phyloP scores from a whole-genome alignment of 2,113 vertebrate species.

The Nansenia antarctica region DNA sequence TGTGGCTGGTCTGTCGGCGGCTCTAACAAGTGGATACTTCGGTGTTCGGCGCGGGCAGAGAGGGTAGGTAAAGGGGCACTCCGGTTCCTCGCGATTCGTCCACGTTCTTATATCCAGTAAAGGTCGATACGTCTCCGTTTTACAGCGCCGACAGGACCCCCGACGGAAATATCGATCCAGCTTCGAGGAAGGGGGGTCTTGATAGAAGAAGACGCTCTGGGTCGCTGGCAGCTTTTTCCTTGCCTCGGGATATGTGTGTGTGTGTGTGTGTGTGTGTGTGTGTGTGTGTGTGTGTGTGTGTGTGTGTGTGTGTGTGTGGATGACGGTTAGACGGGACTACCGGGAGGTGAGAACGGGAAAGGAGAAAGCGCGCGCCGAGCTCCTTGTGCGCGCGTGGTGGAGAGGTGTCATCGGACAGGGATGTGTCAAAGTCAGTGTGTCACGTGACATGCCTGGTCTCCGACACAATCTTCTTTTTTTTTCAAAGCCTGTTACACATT shows the following conservation, averaged over 20 bases:
- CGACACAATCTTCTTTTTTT: slow-evolving; percentile 8
- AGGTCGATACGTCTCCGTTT: slow-evolving; percentile 32
- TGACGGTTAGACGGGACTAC: neutral
- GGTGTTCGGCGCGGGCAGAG: slow-evolving; percentile 28
- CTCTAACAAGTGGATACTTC: slow-evolving; percentile 18
- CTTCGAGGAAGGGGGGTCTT: slow-evolving; percentile 28
- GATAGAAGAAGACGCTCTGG: slow-evolving; percentile 17
- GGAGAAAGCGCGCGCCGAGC: slow-evolving; percentile 9
- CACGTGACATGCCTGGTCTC: neutral
- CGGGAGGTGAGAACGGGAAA: slow-evolving; percentile 28
- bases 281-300: no score
- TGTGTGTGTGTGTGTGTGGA: neutral
- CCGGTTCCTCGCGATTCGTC: neutral
- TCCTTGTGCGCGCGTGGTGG: neutral
- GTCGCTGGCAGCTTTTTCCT: slow-evolving; percentile 29
- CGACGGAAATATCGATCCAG: slow-evolving; percentile 41
- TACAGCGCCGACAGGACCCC: slow-evolving; percentile 2
- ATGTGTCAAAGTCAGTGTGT: slow-evolving; percentile 25
- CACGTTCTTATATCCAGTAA: slow-evolving; percentile 21
- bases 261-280: neutral
- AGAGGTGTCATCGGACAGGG: slow-evolving; percentile 46
- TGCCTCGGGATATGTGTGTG: slow-evolving; percentile 19
- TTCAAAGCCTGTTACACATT: slow-evolving; percentile 30
- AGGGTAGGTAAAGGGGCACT: slow-evolving; percentile 12
- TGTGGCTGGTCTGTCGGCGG: slow-evolving; percentile 28